A percentile compares a stretch with the other conserved stretches of the same genome.
Evolutionary conservation across 2,888 invertebrate species (phyloP).

Genomic region (Adelphocoris suturalis): DNA sequence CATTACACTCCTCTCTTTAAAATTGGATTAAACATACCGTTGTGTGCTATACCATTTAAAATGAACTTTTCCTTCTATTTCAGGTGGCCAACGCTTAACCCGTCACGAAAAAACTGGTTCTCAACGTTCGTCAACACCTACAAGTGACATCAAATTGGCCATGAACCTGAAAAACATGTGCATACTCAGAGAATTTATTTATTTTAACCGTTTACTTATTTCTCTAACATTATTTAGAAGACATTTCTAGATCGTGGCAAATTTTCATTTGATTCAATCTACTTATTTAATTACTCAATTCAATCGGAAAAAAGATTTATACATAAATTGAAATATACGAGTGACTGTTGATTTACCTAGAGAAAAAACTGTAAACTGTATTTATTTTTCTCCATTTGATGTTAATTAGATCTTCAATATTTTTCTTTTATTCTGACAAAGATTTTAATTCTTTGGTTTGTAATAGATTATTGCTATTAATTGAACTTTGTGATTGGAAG

Average conservation of each 20-base stretch:
- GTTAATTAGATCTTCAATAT: conserved; percentile 1
- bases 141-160: conserved; percentile 5
- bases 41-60: no score
- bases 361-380: conserved; percentile 13
- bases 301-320: background rate
- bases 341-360: conserved; percentile 39
- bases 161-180: conserved; percentile 12
- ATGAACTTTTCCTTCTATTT: background rate
- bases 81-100: conserved; percentile 69
- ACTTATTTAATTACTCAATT: background rate
- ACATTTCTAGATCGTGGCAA: background rate
- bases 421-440: background rate
- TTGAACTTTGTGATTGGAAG: background rate
- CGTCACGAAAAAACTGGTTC: background rate
- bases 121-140: conserved; percentile 21
- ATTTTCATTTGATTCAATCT: background rate
- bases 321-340: background rate
- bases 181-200: conserved; percentile 27
- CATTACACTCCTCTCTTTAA: no score
- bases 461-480: conserved; percentile 29
- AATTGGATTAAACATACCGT: no score
- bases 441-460: conserved; percentile 5
- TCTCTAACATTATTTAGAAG: background rate
- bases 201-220: conserved; percentile 11
- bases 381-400: background rate